Evolutionary conservation across 2,888 invertebrate genomes (phyloP).

Genomic region (Pardosa pseudoannulata): DNA sequence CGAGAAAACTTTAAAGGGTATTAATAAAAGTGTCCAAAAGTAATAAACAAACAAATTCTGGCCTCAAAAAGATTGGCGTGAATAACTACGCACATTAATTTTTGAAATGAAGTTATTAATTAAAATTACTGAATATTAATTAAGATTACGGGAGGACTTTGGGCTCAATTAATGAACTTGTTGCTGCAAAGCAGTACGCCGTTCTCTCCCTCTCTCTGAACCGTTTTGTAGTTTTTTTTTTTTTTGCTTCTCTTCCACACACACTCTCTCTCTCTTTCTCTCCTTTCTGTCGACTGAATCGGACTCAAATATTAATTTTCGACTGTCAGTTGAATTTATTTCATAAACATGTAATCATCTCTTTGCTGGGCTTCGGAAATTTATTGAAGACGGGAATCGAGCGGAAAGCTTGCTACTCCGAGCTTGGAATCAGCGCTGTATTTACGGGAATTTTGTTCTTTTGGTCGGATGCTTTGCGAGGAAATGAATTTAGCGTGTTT

Average conservation of each 20-base stretch:
- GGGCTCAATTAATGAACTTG: not conserved
- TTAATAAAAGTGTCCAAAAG: constrained; percentile 8
- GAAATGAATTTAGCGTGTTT: no score
- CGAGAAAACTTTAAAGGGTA: not conserved
- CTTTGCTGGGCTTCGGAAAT: not conserved
- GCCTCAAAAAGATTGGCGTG: not conserved
- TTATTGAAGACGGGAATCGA: not conserved
- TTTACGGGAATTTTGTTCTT: no score
- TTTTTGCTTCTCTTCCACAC: no score
- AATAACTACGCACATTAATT: constrained; percentile 7
- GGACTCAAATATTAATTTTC: constrained; percentile 5
- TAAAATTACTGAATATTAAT: constrained; percentile 19
- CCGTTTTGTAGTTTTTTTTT: no score
- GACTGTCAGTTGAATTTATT: not conserved
- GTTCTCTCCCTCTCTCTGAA: not conserved
- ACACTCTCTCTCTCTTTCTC: not conserved
- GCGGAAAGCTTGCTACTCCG: no score
- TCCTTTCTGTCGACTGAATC: not conserved
- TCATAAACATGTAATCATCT: not conserved
- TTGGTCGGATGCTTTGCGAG: no score
- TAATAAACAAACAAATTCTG: not conserved
- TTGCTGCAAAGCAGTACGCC: not conserved
- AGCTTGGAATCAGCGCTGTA: no score
- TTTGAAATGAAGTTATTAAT: constrained; percentile 8
- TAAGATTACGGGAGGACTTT: not conserved